Base-by-base conservation (phyloP, 2,797 vertebrate genomes). In the Anas capensis region DNA sequence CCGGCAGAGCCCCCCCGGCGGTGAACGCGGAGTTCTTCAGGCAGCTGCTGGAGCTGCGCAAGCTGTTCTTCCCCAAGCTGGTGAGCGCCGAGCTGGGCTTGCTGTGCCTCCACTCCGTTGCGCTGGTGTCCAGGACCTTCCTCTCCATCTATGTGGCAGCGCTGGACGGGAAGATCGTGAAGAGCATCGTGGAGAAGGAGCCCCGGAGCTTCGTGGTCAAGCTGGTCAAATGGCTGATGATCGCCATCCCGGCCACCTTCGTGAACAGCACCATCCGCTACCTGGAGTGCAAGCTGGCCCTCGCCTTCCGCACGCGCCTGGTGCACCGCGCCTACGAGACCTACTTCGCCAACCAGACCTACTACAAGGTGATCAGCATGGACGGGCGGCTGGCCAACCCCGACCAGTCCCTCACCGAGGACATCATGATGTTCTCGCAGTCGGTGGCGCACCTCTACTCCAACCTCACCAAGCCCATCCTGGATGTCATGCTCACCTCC, bases 181-280 rank as follows among this genome's bases (percentile, higher is more conserved):
- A 99, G 86, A 99, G 98, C 82, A 99, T 99, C 81, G 99, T 99
- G 96, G 99, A 99, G 94, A 99, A 99, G 95, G 95, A 98, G 38
- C 99, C 99, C 21, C 96, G 97, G 88, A 97, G 98, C 96, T 99
- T 99, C 96, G 96, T 98, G 84, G 80, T 99, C 81, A 98, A 99
- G 93, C 96, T 99, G 65, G 97, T 99, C 97, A 99, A 99, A 95
- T 99, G 99, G 99, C 98, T 99, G 78, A 98, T 99, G 97, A 98
- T 99, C 29, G 99, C 99, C 46, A 99, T 99, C 96, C 99, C 99
- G 5, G 99, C 99, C 90, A 99, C 99, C 4, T 99, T 99, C 48
- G 99, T 99, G 95, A 99, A 99, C 98, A 99, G 99, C 97, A 98
- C 98, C 82, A 99, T 99, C 93, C 98, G 99, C 75, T 99, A 98